phyloP scores from a whole-genome alignment of 2,888 invertebrate species.

The Lasius platythorax region DNA sequence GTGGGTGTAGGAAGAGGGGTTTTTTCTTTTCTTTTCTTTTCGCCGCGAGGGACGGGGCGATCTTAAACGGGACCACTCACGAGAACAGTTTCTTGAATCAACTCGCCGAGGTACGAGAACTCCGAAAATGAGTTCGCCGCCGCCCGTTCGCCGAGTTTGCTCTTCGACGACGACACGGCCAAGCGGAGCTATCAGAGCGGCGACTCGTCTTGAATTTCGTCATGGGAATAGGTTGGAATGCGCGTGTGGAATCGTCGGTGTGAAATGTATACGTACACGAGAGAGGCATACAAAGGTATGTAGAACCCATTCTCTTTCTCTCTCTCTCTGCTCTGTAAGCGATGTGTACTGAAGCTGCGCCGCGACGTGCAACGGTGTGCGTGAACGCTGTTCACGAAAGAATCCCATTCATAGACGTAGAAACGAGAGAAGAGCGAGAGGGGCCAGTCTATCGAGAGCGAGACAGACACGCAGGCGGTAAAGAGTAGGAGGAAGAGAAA shows the following conservation, averaged over 20 bases:
- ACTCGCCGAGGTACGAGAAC: conserved; percentile 61
- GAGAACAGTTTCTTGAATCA: conserved; percentile 72
- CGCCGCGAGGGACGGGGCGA: conserved; percentile 45
- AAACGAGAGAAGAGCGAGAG: conserved; percentile 71
- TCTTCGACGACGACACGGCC: conserved; percentile 63
- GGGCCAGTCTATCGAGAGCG: conserved; percentile 57
- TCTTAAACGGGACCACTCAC: conserved; percentile 70
- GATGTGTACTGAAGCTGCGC: conserved; percentile 57
- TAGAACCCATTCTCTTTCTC: conserved; percentile 24
- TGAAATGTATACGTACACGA: conserved; percentile 40
- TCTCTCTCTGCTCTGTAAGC: conserved; percentile 30
- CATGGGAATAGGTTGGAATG: conserved; percentile 83
- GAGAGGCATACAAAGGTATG: conserved; percentile 61
- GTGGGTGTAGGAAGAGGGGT: not conserved
- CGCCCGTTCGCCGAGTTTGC: conserved; percentile 58
- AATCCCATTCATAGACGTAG: conserved; percentile 82
- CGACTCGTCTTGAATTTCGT: conserved; percentile 79
- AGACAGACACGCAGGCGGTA: conserved; percentile 52
- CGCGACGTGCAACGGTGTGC: conserved; percentile 33
- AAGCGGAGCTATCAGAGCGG: conserved; percentile 68
- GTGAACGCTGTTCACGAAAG: conserved; percentile 76
- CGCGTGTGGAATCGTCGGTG: conserved; percentile 63
- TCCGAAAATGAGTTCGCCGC: conserved; percentile 66
- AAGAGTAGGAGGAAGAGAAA: conserved; percentile 20
- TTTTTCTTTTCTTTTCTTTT: conserved; percentile 32